Base-by-base conservation (phyloP, 2,797 vertebrate species). In the Tragopan temminckii region DNA sequence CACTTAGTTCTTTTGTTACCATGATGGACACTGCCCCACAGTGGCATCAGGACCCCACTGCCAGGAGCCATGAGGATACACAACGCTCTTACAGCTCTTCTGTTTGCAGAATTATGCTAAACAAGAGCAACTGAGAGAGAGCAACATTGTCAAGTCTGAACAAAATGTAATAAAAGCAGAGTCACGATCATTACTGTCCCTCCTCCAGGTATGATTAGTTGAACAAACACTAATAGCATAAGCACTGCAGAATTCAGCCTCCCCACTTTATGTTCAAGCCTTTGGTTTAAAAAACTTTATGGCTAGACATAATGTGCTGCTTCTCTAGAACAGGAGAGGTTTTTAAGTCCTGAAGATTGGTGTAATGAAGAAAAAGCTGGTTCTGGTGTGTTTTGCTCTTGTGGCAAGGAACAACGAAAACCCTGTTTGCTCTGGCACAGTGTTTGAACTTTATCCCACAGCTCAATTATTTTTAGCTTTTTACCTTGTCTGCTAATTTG, bases 21-120 rank as follows among this genome's bases (percentile, higher is more conserved):
- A 1, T 0, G 2, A 59, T 2, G 43, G 83, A 48, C 14, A 13
- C n/a, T 0, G 0, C 68, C 33, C 31, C 57, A 58, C 21, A 57
- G 67, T n/a, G 31, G 31, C 53, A 55, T 55, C 2, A 57, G 9
- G 3, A 55, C 21, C 46, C 62, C 2, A 8, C 70, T 43, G 38
- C 1, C 4, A 35, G 58, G 61, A 53, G 40, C 52, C n/a, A 38
- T 16, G 1, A 2, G 29, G 50, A 17, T 23, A 61, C 50, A 5
- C 1, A 61, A 33, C 33, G 11, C 7, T 11, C 42, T 61, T 10
- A 13, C 9, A 86, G 29, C 70, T 53, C 48, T 53, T 58, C 50
- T 78, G 7, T 29, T 85, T n/a, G 57, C 69, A 92, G 63, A 88
- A 84, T n/a, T 40, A 42, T 7, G n/a, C 72, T 62, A 31, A 46